A percentile compares a stretch with the other conserved stretches of the same genome.
These are phyloP conservation scores for Epinephelus fuscoguttatus DNA, from an alignment of 2,113 vertebrate species.

Conservation along the genomic window DNA sequence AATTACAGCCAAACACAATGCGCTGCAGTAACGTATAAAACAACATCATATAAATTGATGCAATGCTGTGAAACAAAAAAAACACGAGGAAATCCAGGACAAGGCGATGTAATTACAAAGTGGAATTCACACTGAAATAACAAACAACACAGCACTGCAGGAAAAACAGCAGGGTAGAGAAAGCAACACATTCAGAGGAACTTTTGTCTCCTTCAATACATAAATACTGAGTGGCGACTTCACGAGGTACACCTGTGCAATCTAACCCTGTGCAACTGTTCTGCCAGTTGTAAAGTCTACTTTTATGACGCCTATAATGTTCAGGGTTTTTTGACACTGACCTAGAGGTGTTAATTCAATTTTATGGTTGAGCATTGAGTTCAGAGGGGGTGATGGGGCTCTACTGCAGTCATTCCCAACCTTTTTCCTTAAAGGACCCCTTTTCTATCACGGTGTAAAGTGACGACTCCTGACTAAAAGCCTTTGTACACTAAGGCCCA, in stretches of 20 bases:
- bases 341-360: not conserved
- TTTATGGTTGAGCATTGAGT: not conserved
- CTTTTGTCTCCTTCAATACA: not conserved
- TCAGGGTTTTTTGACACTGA: not conserved
- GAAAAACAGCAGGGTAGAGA: not conserved
- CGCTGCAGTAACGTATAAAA: not conserved
- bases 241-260: not conserved
- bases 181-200: not conserved
- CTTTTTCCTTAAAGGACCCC: too few relatives aligned
- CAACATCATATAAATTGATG: slow-evolving; percentile 3
- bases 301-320: not conserved
- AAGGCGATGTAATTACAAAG: not conserved
- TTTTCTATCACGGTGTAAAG: too few relatives aligned
- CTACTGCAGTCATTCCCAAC: too few relatives aligned
- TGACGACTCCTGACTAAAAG: too few relatives aligned
- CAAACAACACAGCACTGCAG: not conserved
- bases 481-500: too few relatives aligned
- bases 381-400: not conserved
- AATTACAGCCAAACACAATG: slow-evolving; percentile 26
- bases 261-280: not conserved
- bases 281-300: not conserved
- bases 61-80: slow-evolving; percentile 40
- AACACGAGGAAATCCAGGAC: not conserved
- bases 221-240: not conserved
- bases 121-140: not conserved